Conservation (phyloP, 1,140 invertebrate genomes). For the Achatina immaculata region DNA sequence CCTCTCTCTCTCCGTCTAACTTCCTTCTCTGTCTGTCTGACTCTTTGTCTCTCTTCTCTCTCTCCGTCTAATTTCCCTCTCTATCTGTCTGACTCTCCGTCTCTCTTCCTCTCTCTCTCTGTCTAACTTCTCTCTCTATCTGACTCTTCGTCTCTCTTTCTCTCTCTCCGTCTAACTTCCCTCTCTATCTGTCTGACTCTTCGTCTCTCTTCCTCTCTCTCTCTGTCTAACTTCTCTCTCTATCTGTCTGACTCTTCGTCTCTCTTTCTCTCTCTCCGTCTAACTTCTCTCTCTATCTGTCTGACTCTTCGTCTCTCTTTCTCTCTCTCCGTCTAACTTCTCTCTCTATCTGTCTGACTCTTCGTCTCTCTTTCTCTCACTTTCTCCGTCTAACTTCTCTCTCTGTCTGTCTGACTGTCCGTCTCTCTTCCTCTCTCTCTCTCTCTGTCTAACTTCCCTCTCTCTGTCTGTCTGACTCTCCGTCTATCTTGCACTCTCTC, state of each 20-base stretch:
- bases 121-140: too few species aligned
- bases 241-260: background rate
- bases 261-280: background rate
- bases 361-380: background rate
- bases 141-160: too few species aligned
- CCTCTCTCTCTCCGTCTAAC: background rate
- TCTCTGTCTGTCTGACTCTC: constrained; percentile 28
- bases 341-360: background rate
- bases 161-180: too few species aligned
- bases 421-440: constrained; percentile 19
- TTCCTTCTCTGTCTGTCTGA: background rate
- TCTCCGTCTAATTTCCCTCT: background rate
- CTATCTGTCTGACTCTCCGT: too few species aligned
- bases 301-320: background rate
- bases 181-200: too few species aligned
- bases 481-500: constrained; percentile 25
- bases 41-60: background rate
- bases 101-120: too few species aligned
- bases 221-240: background rate
- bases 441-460: constrained; percentile 9
- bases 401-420: background rate
- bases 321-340: background rate
- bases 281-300: background rate
- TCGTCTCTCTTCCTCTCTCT: background rate
- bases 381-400: background rate